Base-by-base conservation (phyloP, 2,888 invertebrate genomes). In the Sympetrum striolatum region DNA sequence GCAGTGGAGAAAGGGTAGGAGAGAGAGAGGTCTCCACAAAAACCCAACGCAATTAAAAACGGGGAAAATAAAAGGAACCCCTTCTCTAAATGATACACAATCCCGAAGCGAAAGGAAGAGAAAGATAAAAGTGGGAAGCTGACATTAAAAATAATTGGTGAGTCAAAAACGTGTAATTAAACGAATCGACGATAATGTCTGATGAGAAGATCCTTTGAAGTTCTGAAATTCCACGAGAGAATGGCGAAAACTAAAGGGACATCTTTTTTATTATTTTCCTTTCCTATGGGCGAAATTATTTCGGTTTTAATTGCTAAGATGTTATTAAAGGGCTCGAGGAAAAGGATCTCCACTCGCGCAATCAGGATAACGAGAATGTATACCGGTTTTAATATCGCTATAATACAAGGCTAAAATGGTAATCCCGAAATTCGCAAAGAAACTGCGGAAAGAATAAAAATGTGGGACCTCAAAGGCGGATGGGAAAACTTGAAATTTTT, bases 81-180 rank as follows among this genome's bases (percentile, higher is more conserved):
- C 60, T 86, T 53, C 53, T 73, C 64, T 64, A 86, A 86, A 86
- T 86, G 86, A 86, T 37, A 64, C 48, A 64, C 86, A 64, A 86
- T 86, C 37, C 86, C 35, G 86, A 37, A 86, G 64, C 60, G 86
- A 86, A 86, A 60, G 82, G 82, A 82, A 22, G 58, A 44, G 82
- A 35, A 86, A 86, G 82, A 86, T 86, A 60, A 86, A 64, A 86
- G 58, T 37, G 37, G 31, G 86, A 37, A 39, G 22, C 86, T 60
- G 60, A 37, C 37, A 39, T 86, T 86, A 86, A 86, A 86, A 86
- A 86, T 86, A 86, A 86, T 86, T 86, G 86, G 86, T 86, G 86
- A 86, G 86, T 86, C 86, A 86, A 86, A 86, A 86, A 86, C 86
- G 86, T 86, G 86, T 86, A 86, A 86, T 86, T 86, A 86, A 86